phyloP scores from a whole-genome alignment of 2,888 invertebrate species.

The Drosophila bunnanda region DNA sequence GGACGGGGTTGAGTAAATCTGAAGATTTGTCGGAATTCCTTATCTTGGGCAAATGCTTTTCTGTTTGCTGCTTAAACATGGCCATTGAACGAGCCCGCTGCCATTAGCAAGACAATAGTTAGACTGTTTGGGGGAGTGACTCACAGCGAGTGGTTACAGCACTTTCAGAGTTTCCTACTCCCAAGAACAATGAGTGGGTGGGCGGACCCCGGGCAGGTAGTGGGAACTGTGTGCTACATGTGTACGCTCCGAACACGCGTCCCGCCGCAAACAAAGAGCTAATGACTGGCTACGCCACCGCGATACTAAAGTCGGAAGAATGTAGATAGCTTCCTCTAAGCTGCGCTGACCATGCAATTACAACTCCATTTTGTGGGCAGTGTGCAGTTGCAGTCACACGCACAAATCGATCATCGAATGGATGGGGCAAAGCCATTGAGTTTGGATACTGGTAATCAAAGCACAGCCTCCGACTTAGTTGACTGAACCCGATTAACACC shows the following conservation, averaged over 20 bases:
- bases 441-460: neutral
- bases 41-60: constrained; percentile 24
- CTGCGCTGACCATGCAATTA: neutral
- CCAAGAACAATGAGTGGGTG: constrained; percentile 26
- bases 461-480: constrained; percentile 22
- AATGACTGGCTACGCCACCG: neutral
- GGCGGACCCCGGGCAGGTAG: constrained; percentile 14
- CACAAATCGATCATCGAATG: constrained; percentile 2
- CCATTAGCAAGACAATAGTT: constrained; percentile 33
- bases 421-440: neutral
- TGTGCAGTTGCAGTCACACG: constrained; percentile 2
- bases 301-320: constrained; percentile 14
- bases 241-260: constrained; percentile 14
- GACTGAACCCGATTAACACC: constrained; percentile 33
- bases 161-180: neutral
- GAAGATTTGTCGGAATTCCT: constrained; percentile 1
- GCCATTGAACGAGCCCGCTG: neutral
- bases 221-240: constrained; percentile 14
- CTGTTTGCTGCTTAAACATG: constrained; percentile 16
- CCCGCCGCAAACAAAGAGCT: constrained; percentile 7
- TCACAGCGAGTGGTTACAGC: constrained; percentile 8
- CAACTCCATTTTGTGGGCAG: neutral
- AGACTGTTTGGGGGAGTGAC: constrained; percentile 1
- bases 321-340: constrained; percentile 4
- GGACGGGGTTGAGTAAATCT: constrained; percentile 11